A percentile compares a stretch with the other conserved stretches of the same genome.
These are phyloP conservation scores for Cirrhinus molitorella DNA, from an alignment of 2,797 vertebrate species.

Conservation along the genomic window DNA sequence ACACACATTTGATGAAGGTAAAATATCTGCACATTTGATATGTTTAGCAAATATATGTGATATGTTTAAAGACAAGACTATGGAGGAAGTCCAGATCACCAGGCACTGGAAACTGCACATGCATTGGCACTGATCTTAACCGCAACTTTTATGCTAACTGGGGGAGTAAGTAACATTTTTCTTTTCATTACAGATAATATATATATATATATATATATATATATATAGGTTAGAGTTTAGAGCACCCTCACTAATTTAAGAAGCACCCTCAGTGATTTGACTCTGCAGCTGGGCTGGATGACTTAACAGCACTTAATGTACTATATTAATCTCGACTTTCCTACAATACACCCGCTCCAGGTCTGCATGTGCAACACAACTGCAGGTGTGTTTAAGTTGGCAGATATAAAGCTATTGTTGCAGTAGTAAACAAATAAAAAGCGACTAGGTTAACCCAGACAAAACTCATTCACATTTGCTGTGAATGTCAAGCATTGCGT, in stretches of 20 bases:
- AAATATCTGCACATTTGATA: not conserved
- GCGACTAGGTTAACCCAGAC: not conserved
- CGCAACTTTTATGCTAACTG: slow-evolving; percentile 87
- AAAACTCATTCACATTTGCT: not conserved
- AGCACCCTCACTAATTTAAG: too few species aligned
- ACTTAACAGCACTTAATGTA: not conserved
- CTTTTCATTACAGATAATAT: not conserved
- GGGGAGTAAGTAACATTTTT: slow-evolving; percentile 79
- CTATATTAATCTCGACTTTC: not conserved
- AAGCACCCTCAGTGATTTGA: too few species aligned
- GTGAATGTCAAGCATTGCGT: not conserved
- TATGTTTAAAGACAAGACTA: slow-evolving; percentile 76
- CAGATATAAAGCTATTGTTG: not conserved
- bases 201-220: too few species aligned
- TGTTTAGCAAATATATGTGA: not conserved
- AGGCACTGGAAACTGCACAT: slow-evolving; percentile 69
- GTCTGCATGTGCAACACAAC: too few species aligned
- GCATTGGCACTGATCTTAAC: slow-evolving; percentile 86
- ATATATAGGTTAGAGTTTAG: too few species aligned
- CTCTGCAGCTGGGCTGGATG: too few species aligned
- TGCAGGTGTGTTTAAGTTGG: not conserved
- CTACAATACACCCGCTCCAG: not conserved
- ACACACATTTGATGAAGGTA: not conserved
- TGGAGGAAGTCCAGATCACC: slow-evolving; percentile 89
- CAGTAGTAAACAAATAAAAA: not conserved